Evolutionary conservation across 2,113 vertebrate species (phyloP), one percentile per base, ranked within the genome.

Genomic region (Clarias magur): DNA sequence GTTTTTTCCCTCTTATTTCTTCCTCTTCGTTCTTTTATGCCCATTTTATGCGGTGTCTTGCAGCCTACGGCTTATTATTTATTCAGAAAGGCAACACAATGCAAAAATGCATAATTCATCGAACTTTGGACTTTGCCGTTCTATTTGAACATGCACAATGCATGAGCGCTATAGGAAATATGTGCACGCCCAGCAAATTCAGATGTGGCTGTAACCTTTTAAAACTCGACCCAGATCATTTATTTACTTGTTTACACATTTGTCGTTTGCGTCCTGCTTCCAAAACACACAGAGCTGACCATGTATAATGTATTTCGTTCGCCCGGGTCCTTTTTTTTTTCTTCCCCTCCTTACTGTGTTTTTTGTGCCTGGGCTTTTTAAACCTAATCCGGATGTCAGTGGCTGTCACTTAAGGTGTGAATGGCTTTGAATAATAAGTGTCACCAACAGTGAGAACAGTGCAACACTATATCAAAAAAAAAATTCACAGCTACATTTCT

Each of bases 61-160:
- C 89, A 91, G 91, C 91, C 94, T 91, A 88, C 88, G 91, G 88
- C 92, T 92, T 91, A 95, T 95, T 65, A 94, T 94, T 95, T 95
- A 96, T 96, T 95, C 93, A 96, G 90, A 89, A 90, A 89, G 54
- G 84, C 91, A 92, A 92, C 93, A 94, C 92, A 94, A 89, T 90
- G 89, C 89, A 89, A 90, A 94, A 94, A 95, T 95, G 90, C 94
- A 95, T 95, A 94, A 95, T 96, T 95, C 91, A 95, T 92, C 85
- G 88, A 92, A 91, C 88, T 89, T 91, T 86, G 90, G 91, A 87
- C 90, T 92, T 90, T 90, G 86, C 93, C 89, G 89, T 90, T 89
- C 89, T 84, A 83, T 88, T 87, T 89, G 75, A 83, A 86, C 93
- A 93, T 94, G 89, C 93, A 94, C 92, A 94, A 95, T 94, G 93